These are phyloP conservation scores for Drosophila quadrilineata DNA, from an alignment of 1,140 invertebrate species.

Conservation along the genomic window DNA sequence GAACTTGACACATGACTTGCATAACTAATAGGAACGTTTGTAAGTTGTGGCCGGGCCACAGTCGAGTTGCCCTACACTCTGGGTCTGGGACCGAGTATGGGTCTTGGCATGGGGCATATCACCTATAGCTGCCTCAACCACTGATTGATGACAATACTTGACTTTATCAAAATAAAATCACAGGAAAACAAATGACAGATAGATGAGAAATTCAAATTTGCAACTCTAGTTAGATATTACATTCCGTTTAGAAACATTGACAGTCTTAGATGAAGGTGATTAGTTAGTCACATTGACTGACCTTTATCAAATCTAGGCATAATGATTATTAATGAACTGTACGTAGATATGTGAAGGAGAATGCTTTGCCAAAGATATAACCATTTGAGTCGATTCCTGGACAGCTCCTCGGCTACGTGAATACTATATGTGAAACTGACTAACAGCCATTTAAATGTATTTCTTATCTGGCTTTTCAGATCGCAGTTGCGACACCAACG, in stretches of 20 bases:
- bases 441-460: constrained; percentile 47
- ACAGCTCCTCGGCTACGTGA: constrained; percentile 55
- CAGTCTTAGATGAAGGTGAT: constrained; percentile 18
- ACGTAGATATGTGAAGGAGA: constrained; percentile 7
- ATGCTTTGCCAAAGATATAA: constrained; percentile 48
- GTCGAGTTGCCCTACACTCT: constrained; percentile 18
- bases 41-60: constrained; percentile 54
- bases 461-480: constrained; percentile 69
- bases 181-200: not conserved
- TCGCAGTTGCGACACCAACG: constrained; percentile 53
- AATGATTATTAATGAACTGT: constrained; percentile 33
- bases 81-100: no score
- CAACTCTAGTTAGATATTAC: no score
- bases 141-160: constrained; percentile 44
- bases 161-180: constrained; percentile 24
- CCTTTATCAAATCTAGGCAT: constrained; percentile 19
- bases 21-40: constrained; percentile 67
- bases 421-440: no score
- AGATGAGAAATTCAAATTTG: not conserved
- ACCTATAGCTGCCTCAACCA: not conserved
- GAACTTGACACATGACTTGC: constrained; percentile 72
- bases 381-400: constrained; percentile 66
- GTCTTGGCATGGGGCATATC: constrained; percentile 16
- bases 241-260: no score
- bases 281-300: constrained; percentile 17